Base-by-base conservation (phyloP, 2,888 invertebrate species). In the Patella depressa region DNA sequence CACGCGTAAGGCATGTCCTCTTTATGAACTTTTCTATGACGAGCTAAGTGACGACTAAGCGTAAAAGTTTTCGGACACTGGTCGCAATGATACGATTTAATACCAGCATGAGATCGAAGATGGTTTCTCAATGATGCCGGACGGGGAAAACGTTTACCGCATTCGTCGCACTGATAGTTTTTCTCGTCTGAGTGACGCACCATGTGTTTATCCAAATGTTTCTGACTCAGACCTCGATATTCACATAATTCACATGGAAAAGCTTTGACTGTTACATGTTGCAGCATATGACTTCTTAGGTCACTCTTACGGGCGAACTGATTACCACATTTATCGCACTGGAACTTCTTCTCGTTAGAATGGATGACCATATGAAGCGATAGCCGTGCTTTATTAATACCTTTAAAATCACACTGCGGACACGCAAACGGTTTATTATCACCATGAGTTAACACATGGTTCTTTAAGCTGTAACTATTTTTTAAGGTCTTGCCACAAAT, bases 201-300 rank as follows among this genome's bases (percentile, higher is more conserved):
- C 72, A 72, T 72, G n/a, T 72, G 72, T 53, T 29, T 45, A 19
- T n/a, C 34, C n/a, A 72, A 29, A 29, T 29, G n/a, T 72, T 72
- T 45, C 53, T 72, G n/a, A 15, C 45, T 45, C 14, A n/a, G n/a
- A 45, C 45, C 19, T 24, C 34, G n/a, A 17, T 72, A 53, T 53
- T 53, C 72, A 72, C 72, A 72, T 24, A 29, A 45, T 53, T 45
- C 72, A 34, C 72, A 72, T 4, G n/a, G 53, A 11, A n/a, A n/a
- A 11, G 72, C n/a, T 14, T 29, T 34, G 11, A 29, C 53, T n/a
- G n/a, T 34, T 4, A 29, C 19, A 34, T 72, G 72, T n/a, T 29
- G 53, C n/a, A 53, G 53, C 72, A 72, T 45, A 7, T 72, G 72
- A n/a, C 72, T 34, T 34, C n/a, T 72, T n/a, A 72, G 72, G 11